Evolutionary conservation across 2,113 vertebrate species (phyloP).

Genomic region (Symphodus melops): DNA sequence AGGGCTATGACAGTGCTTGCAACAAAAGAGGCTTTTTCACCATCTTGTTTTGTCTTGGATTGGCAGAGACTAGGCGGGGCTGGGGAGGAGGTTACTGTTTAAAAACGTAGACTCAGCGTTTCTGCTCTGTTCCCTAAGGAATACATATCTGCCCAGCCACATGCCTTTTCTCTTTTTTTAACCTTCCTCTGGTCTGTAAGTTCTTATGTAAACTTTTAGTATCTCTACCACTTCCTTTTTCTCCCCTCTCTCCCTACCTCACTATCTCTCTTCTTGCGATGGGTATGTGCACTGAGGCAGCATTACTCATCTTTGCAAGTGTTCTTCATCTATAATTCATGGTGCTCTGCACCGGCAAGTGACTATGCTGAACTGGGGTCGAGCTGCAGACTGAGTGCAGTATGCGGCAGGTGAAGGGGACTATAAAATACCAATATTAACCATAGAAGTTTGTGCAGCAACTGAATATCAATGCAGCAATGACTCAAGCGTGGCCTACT

Average conservation of each 20-base stretch:
- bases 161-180: background rate
- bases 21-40: conserved; percentile 38
- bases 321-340: conserved; percentile 83
- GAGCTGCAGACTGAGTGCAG: conserved; percentile 56
- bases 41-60: conserved; percentile 12
- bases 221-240: background rate
- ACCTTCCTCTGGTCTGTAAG: background rate
- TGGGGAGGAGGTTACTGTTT: background rate
- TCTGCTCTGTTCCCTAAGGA: conserved; percentile 13
- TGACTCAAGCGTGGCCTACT: background rate
- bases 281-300: conserved; percentile 57
- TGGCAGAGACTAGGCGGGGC: background rate
- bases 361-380: conserved; percentile 66
- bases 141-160: background rate
- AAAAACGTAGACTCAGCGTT: conserved; percentile 45
- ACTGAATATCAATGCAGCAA: background rate
- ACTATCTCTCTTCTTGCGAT: conserved; percentile 14
- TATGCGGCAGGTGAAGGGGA: conserved; percentile 51
- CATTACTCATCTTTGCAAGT: conserved; percentile 68
- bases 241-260: background rate
- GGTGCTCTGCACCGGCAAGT: conserved; percentile 58
- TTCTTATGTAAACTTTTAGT: conserved; percentile 29
- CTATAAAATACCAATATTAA: conserved; percentile 20
- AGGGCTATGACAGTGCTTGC: background rate
- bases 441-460: background rate